phyloP scores from a whole-genome alignment of 2,797 vertebrate species.

The Leuciscus waleckii region DNA sequence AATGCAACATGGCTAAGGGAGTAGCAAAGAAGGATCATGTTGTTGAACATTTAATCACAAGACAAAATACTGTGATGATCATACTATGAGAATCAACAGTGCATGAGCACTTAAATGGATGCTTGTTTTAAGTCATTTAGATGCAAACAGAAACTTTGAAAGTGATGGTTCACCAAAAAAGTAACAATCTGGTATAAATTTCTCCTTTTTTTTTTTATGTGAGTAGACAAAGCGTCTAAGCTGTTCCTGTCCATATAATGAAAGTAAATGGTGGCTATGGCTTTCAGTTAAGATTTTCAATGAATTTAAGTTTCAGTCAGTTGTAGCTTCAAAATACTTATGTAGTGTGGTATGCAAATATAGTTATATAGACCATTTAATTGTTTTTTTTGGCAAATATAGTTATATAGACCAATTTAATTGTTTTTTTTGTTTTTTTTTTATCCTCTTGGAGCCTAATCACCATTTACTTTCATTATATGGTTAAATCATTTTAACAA shows the following conservation, averaged over 20 bases:
- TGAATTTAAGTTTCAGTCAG: not conserved
- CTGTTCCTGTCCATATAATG: not conserved
- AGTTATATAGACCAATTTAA: not conserved
- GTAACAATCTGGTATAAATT: not conserved
- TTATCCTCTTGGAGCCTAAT: not conserved
- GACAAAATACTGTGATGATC: constrained; percentile 8
- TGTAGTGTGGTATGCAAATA: not conserved
- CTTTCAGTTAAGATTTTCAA: not conserved
- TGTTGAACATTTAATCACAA: constrained; percentile 2
- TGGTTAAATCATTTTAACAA: not conserved
- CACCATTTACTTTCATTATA: not conserved
- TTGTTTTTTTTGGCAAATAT: not conserved
- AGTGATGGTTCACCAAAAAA: not conserved
- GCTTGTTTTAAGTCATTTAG: not conserved
- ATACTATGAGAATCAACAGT: not conserved
- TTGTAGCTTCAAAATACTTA: not conserved
- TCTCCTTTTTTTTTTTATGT: too few species aligned
- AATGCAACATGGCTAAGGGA: not conserved
- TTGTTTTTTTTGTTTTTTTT: not conserved
- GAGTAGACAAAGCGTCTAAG: not conserved
- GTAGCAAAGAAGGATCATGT: not conserved
- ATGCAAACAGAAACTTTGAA: not conserved
- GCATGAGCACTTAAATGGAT: not conserved
- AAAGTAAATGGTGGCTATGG: not conserved
- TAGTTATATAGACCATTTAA: not conserved